Evolutionary conservation across 2,113 vertebrate species (phyloP).

Genomic region (Cricetomys ansorgei): DNA sequence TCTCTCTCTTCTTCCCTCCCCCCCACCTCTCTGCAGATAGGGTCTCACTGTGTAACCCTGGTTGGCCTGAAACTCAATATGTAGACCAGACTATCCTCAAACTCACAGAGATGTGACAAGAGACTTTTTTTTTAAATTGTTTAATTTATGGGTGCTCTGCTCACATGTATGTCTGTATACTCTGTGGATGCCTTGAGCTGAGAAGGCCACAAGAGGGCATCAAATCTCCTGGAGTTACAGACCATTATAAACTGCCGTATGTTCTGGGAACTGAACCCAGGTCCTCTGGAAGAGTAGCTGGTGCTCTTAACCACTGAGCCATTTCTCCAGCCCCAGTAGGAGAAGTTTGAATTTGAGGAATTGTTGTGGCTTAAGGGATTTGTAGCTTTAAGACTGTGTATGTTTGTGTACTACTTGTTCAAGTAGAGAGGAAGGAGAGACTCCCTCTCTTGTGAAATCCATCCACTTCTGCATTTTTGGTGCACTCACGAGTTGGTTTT

Average conservation of each 20-base stretch:
- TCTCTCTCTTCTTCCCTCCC: fast-evolving
- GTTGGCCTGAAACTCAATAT: background rate
- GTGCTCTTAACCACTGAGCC: background rate
- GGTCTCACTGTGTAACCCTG: background rate
- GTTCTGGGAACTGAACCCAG: background rate
- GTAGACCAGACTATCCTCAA: background rate
- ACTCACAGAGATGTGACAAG: background rate
- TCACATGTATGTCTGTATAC: background rate
- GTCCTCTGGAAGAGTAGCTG: background rate
- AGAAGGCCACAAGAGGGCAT: background rate
- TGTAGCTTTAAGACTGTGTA: background rate
- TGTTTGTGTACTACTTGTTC: background rate
- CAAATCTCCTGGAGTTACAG: background rate
- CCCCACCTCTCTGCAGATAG: background rate
- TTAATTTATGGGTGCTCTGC: background rate
- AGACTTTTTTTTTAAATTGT: no score
- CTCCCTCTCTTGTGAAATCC: background rate
- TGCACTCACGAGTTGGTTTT: background rate
- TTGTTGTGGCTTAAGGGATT: background rate
- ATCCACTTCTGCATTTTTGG: background rate
- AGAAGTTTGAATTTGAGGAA: background rate
- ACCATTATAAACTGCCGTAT: background rate
- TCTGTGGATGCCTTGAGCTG: background rate
- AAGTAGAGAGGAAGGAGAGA: background rate
- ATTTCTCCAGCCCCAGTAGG: background rate